Base-by-base conservation (phyloP, 2,113 vertebrate genomes). In the Halcyon senegalensis region DNA sequence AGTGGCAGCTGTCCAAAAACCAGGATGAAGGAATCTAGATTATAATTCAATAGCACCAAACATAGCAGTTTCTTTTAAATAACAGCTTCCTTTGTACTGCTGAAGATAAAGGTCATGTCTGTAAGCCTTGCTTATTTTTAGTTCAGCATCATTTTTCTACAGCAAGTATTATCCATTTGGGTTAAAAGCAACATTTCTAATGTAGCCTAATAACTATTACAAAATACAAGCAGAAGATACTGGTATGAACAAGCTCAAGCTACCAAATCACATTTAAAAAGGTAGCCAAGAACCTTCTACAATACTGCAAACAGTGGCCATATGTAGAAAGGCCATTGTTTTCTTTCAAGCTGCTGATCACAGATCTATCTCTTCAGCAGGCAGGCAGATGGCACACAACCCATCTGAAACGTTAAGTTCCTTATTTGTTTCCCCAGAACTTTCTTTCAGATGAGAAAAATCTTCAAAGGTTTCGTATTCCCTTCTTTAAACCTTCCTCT, bases 41-140 rank as follows among this genome's bases (percentile, higher is more conserved):
- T 97, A 93, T 76, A 95, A 92, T 91, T 96, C 91, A 93, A 95
- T 84, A 94, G 86, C 90, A 87, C 79, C 75, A 93, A 95, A 96
- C 79, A 93, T 44, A 96, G 76, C 43, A 92, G 75, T 50, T 90
- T 72, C 74, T 93, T 91, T 93, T 84, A 96, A 92, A 68, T 93
- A 96, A 96, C 83, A 97, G 83, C 69, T 95, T 97, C 95, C 82
- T 84, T 89, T 82, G 82, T 91, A 92, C 69, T 76, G 74, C 62
- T 93, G 43, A 76, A 94, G 87, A 94, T 86, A 96, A 93, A 95
- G 89, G 91, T 95, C 84, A 68, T 5, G 7, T 51, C 79, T 92
- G 80, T 13, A 83, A 95, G 41, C 13, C 39, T 63, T 48, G 15
- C 44, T 86, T 95, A 94, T 94, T 96, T 97, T 93, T 93, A 96